A percentile compares a stretch with the other conserved stretches of the same genome.
Conservation (phyloP, 2,113 vertebrate genomes). For the Candoia aspera region DNA sequence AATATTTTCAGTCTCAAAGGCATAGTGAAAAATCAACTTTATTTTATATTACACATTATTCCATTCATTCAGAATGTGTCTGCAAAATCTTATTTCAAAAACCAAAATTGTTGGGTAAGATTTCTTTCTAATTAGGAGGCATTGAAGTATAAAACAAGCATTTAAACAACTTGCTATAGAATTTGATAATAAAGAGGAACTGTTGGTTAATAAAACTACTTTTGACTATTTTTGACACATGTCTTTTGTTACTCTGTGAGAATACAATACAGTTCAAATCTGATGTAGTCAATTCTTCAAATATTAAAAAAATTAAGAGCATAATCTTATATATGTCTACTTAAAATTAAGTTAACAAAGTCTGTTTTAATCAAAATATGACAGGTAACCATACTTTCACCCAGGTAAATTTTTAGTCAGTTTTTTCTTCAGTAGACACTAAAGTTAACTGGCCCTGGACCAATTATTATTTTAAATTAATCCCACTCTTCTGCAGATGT, state of each 20-base stretch:
- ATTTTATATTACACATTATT: background rate
- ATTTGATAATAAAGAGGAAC: background rate
- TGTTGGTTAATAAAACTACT: background rate
- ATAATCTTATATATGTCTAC: background rate
- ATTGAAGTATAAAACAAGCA: background rate
- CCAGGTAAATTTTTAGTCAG: background rate
- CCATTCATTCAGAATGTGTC: background rate
- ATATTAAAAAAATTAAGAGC: background rate
- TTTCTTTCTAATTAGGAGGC: background rate
- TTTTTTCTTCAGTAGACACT: background rate
- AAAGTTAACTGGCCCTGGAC: background rate
- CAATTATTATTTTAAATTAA: conserved; percentile 31
- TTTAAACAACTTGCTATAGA: background rate
- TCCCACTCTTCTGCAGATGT: conserved; percentile 28
- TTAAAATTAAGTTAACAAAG: background rate
- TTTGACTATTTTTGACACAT: background rate
- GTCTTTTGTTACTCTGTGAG: background rate
- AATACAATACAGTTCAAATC: background rate
- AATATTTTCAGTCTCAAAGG: background rate
- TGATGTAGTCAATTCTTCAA: background rate
- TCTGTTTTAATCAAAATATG: background rate
- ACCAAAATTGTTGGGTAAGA: background rate
- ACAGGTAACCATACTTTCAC: background rate
- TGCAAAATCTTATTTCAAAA: background rate
- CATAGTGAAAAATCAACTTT: background rate